A percentile compares a stretch with the other conserved stretches of the same genome.
Evolutionary conservation across 2,888 invertebrate species (phyloP).

Genomic region (Polymixis lichenea): DNA sequence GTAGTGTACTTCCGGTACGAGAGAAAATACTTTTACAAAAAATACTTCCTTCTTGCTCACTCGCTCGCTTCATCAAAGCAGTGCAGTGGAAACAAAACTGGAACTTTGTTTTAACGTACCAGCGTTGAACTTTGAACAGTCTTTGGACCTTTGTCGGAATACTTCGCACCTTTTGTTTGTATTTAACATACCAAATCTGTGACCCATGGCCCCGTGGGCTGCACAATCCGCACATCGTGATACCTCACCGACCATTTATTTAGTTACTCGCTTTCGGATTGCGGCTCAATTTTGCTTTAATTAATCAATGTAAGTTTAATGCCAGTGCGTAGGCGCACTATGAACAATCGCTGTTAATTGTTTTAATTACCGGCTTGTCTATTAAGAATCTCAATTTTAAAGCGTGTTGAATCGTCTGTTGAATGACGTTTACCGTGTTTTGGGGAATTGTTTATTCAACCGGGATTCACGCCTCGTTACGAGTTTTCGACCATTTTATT

Average conservation of each 20-base stretch:
- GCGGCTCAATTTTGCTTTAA: background rate
- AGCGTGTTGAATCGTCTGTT: slow-evolving; percentile 2
- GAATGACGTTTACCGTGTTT: background rate
- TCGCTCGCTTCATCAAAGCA: background rate
- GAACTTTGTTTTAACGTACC: background rate
- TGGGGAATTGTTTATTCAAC: slow-evolving; percentile 14
- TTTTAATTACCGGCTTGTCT: background rate
- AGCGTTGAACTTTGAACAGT: background rate
- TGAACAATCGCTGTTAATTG: background rate
- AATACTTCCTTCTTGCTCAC: slow-evolving; percentile 7
- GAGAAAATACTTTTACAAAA: slow-evolving; percentile 3
- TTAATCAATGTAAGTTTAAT: background rate
- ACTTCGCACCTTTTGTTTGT: background rate
- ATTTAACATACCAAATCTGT: background rate
- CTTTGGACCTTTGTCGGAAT: background rate
- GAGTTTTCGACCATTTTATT: background rate
- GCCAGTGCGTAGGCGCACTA: background rate
- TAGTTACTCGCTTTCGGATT: background rate
- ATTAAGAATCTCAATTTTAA: background rate
- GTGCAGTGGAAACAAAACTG: background rate
- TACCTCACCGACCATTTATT: background rate
- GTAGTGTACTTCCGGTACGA: background rate
- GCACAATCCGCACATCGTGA: background rate
- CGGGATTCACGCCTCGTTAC: background rate
- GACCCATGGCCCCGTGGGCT: background rate